Base-by-base conservation (phyloP, 2,888 invertebrate species). In the Automeris io region DNA sequence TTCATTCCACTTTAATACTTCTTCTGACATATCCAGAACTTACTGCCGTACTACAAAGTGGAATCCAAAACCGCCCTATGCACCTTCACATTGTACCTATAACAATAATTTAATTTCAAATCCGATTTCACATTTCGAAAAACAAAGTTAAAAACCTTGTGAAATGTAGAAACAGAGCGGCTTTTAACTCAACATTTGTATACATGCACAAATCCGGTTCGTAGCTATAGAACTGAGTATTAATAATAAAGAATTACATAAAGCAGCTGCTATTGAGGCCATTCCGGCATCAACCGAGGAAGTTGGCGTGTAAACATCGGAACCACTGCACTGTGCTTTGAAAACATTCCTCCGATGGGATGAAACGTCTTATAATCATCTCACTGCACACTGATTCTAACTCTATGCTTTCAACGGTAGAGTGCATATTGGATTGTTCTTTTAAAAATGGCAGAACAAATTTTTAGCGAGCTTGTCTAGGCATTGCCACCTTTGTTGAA, bases 401-500 rank as follows among this genome's bases (percentile, higher is more conserved):
- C 29, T 29, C 6, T 29, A n/a, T 29, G 1, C 0, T n/a, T 4
- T 29, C 5, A n/a, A 5, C 2, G 16, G 13, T 16, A 29, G 16
- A 29, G 13, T 5, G 29, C n/a, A 29, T 16, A 29, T 16, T n/a
- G n/a, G 16, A n/a, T n/a, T 4, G 16, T 11, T 7, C 18, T 5
- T 3, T 19, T 16, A 8, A 12, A 8, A 18, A 9, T 9, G 12
- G 32, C 32, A n/a, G 4, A 8, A 5, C 23, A n/a, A 7, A 24
- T 6, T 12, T 3, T 5, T 23, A 5, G 1, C 11, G 23, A 5
- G 18, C 12, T 1, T 23, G 22, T 16, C 21, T 33, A 29, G 29
- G 26, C 13, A 29, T 42, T 18, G 33, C 36, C 23, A 39, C 39
- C 36, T 42, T 39, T 39, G 42, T 42, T 7, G 33, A 33, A 33